Percentiles rank a stretch among this genome's conserved stretches.
Conservation (phyloP, 2,113 vertebrate species). For the Donacobius atricapilla region DNA sequence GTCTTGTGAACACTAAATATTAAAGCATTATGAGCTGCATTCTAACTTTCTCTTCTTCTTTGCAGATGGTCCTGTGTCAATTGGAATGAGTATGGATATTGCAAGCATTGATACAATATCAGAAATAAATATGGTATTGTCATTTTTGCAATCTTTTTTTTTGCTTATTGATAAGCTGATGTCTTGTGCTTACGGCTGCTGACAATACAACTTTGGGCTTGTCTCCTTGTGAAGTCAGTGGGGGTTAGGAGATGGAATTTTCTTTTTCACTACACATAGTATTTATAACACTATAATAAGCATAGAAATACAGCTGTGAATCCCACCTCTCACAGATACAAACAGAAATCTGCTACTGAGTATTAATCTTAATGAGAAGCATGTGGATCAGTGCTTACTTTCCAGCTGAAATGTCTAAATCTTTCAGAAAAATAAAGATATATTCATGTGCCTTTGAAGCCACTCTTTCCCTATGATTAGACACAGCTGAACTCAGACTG, state of each 20-base stretch:
- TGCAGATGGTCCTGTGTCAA: conserved; percentile 86
- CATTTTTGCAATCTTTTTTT: not conserved
- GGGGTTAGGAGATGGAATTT: not conserved
- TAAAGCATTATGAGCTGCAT: not conserved
- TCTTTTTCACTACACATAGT: not conserved
- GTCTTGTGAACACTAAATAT: not conserved
- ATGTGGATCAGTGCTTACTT: not conserved
- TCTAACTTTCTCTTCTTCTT: not conserved
- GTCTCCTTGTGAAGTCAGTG: not conserved
- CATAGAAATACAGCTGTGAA: not conserved
- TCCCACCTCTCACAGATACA: not conserved
- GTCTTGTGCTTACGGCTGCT: not conserved
- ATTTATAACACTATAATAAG: not conserved
- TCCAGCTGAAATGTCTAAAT: not conserved
- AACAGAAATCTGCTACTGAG: not conserved
- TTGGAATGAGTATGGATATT: conserved; percentile 91
- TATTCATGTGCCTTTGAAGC: not conserved
- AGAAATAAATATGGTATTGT: conserved; percentile 89
- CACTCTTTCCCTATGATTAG: not conserved
- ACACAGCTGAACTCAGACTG: not conserved
- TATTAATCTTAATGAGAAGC: not conserved
- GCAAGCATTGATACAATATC: conserved; percentile 93
- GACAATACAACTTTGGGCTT: not conserved
- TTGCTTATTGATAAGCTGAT: not conserved
- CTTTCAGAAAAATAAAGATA: not conserved